A percentile compares a stretch with the other conserved stretches of the same genome.
Conservation (phyloP, 1,140 invertebrate species). For the Drosophila subobscura region DNA sequence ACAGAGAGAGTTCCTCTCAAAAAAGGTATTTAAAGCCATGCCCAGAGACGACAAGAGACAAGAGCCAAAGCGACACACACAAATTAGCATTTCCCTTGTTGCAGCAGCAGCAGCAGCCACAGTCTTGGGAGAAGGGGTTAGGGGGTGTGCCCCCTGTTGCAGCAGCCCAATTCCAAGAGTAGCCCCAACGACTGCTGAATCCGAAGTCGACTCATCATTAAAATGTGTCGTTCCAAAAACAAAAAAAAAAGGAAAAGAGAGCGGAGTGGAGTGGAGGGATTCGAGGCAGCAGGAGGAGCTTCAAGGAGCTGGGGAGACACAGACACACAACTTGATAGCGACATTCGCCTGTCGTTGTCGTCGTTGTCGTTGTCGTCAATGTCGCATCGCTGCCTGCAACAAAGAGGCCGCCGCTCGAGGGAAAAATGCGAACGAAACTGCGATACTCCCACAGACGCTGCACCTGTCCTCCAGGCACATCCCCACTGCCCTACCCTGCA, state of each 20-base stretch:
- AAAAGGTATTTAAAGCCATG: conserved; percentile 45
- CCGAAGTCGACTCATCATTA: conserved; percentile 72
- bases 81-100: conserved; percentile 81
- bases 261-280: conserved; percentile 3
- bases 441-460: conserved; percentile 73
- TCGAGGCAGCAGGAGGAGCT: conserved; percentile 3
- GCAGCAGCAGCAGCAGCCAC: conserved; percentile 44
- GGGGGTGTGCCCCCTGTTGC: neutral
- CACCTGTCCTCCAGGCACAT: conserved; percentile 40
- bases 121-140: neutral
- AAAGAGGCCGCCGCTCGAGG: conserved; percentile 51
- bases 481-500: conserved; percentile 1
- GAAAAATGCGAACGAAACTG: conserved; percentile 74
- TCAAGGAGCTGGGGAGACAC: too few relatives aligned
- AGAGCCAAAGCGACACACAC: conserved; percentile 69
- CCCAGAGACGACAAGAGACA: conserved; percentile 29
- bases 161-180: conserved; percentile 61
- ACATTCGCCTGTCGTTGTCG: conserved; percentile 70
- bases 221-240: conserved; percentile 75
- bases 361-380: conserved; percentile 68
- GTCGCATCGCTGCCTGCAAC: conserved; percentile 65
- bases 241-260: conserved; percentile 13
- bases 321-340: conserved; percentile 68
- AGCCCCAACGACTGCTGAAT: conserved; percentile 16
- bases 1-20: neutral